These are phyloP conservation scores for Pseudorhombus dupliciocellatus DNA, from an alignment of 2,113 vertebrate species.

Conservation along the genomic window DNA sequence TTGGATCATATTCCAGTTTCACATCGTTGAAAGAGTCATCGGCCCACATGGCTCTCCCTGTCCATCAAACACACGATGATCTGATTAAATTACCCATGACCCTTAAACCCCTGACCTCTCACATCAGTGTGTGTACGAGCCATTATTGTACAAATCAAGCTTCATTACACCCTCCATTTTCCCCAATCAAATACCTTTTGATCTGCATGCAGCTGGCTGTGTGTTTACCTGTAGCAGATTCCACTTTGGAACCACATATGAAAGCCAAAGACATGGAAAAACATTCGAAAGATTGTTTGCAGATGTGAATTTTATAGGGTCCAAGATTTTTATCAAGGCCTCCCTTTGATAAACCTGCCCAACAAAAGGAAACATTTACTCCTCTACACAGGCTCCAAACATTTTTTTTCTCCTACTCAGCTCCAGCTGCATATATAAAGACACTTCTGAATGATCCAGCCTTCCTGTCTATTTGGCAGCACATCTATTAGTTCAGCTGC, in stretches of 20 bases:
- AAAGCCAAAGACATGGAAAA: constrained; percentile 30
- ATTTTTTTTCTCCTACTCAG: constrained; percentile 33
- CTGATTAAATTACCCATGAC: not conserved
- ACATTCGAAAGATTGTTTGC: constrained; percentile 39
- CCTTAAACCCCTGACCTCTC: not conserved
- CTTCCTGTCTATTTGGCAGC: constrained; percentile 61
- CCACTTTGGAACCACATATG: constrained; percentile 29
- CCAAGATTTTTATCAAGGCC: constrained; percentile 40
- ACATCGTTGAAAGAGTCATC: not conserved
- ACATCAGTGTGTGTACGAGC: not conserved
- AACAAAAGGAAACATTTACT: constrained; percentile 63
- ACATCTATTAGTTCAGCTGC: constrained; percentile 69
- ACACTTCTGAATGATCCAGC: constrained; percentile 41
- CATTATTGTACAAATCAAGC: constrained; percentile 8
- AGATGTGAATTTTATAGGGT: constrained; percentile 46
- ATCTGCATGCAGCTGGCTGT: constrained; percentile 21
- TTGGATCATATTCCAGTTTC: not conserved
- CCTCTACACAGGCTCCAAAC: constrained; percentile 40
- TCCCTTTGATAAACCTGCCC: constrained; percentile 52
- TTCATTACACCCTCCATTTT: constrained; percentile 25
- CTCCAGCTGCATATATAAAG: constrained; percentile 55
- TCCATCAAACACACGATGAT: not conserved
- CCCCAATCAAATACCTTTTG: constrained; percentile 28
- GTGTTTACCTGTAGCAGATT: constrained; percentile 52
- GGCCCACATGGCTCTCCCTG: not conserved